Conservation (phyloP, 2,888 invertebrate genomes). For the Andrena flavipes region DNA sequence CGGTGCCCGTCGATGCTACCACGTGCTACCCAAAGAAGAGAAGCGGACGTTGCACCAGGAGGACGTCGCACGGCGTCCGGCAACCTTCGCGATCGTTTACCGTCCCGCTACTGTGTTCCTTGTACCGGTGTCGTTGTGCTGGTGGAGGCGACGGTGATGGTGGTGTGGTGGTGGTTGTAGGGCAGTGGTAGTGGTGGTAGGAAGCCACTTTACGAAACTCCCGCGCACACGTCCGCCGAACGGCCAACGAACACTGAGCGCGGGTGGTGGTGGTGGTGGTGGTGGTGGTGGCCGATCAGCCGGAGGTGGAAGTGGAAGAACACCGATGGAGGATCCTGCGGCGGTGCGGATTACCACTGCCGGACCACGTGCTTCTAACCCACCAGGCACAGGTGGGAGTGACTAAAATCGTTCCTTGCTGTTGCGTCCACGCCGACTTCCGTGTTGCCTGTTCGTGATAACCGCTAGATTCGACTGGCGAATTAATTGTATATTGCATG, state of each 20-base stretch:
- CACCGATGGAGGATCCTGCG: constrained; percentile 41
- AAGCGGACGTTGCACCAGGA: constrained; percentile 30
- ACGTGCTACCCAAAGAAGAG: constrained; percentile 28
- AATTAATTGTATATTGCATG: too few relatives aligned
- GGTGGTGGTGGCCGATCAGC: constrained; percentile 27
- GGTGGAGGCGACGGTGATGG: constrained; percentile 9
- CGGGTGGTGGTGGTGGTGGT: constrained; percentile 48
- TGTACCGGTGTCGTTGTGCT: constrained; percentile 7
- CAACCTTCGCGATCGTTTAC: constrained; percentile 47
- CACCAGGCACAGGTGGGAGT: constrained; percentile 42
- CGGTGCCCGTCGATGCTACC: constrained; percentile 26
- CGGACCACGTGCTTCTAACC: constrained; percentile 53
- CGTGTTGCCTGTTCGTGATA: neutral
- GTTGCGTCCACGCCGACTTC: neutral
- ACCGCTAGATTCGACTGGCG: neutral
- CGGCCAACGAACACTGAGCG: constrained; percentile 61
- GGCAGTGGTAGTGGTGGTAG: constrained; percentile 35
- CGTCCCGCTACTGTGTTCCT: constrained; percentile 48
- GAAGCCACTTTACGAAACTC: constrained; percentile 38
- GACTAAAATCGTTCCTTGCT: constrained; percentile 10
- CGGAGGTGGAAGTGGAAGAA: constrained; percentile 52
- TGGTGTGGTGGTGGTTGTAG: constrained; percentile 31
- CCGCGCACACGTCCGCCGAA: constrained; percentile 52
- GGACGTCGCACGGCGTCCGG: constrained; percentile 6
- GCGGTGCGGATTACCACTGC: constrained; percentile 23